Conservation (phyloP, 2,888 invertebrate genomes). For the Epistrophe grossulariae region DNA sequence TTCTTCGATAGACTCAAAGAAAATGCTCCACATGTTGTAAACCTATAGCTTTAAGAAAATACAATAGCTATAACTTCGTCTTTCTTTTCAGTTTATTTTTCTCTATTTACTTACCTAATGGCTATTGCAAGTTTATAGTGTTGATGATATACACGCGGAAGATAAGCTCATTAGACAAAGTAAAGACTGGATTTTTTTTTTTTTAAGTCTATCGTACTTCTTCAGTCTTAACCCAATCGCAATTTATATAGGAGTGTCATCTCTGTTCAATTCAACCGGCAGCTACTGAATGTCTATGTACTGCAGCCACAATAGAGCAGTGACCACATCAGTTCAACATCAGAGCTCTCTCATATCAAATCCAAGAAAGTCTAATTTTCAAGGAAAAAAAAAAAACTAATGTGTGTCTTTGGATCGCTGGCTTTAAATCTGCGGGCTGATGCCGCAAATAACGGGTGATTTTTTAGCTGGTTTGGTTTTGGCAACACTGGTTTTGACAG, state of each 20-base stretch:
- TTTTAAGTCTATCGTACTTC: conserved; percentile 29
- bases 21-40: conserved; percentile 55
- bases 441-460: conserved; percentile 51
- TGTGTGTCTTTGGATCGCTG: conserved; percentile 33
- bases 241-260: conserved; percentile 46
- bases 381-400: conserved; percentile 7
- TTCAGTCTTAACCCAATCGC: conserved; percentile 28
- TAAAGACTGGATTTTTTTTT: conserved; percentile 40
- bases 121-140: conserved; percentile 37
- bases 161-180: conserved; percentile 65
- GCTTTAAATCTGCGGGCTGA: too few relatives aligned
- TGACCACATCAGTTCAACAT: conserved; percentile 1
- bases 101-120: conserved; percentile 62
- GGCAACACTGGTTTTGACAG: too few relatives aligned
- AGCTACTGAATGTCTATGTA: background rate
- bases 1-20: conserved; percentile 26
- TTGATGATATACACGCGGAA: conserved; percentile 54
- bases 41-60: conserved; percentile 9
- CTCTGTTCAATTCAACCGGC: conserved; percentile 38
- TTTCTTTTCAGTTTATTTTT: conserved; percentile 26
- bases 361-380: conserved; percentile 16
- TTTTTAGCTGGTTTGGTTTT: too few relatives aligned
- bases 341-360: background rate
- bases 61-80: conserved; percentile 34
- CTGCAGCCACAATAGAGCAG: background rate